Evolutionary conservation across 2,797 vertebrate genomes (phyloP).

Genomic region (Pangasius macronema): DNA sequence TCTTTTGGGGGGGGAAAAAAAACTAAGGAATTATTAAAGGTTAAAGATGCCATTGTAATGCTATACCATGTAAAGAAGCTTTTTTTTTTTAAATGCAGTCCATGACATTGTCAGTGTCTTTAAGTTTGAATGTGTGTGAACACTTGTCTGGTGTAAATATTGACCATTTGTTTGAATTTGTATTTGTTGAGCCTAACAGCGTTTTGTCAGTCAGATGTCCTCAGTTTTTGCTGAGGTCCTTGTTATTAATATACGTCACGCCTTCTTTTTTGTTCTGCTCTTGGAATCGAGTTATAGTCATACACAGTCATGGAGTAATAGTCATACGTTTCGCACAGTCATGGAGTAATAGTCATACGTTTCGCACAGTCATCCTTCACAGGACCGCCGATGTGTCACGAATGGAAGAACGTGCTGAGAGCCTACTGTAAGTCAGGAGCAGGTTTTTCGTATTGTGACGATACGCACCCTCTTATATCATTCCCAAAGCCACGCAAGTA

Average conservation of each 20-base stretch:
- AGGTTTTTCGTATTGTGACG: neutral
- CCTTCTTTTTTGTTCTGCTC: conserved; percentile 14
- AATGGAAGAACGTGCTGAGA: conserved; percentile 15
- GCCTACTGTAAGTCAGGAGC: conserved; percentile 21
- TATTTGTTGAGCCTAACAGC: conserved; percentile 6
- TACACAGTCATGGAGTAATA: conserved; percentile 26
- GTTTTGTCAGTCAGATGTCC: conserved; percentile 1
- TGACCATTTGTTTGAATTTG: conserved; percentile 8
- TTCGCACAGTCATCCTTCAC: conserved; percentile 15
- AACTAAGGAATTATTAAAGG: neutral
- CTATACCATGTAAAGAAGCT: neutral
- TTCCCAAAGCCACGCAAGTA: neutral
- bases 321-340: conserved; percentile 17
- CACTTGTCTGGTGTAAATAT: conserved; percentile 31
- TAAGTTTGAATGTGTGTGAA: conserved; percentile 8
- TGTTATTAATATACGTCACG: neutral
- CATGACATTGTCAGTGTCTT: neutral
- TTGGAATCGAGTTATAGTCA: neutral
- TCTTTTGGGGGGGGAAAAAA: neutral
- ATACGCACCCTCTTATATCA: neutral
- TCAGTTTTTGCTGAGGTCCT: conserved; percentile 16
- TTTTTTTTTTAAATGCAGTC: neutral
- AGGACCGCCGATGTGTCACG: neutral
- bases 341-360: no score
- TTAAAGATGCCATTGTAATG: neutral